Base-by-base conservation (phyloP, 2,888 invertebrate genomes). In the Erannis defoliaria region DNA sequence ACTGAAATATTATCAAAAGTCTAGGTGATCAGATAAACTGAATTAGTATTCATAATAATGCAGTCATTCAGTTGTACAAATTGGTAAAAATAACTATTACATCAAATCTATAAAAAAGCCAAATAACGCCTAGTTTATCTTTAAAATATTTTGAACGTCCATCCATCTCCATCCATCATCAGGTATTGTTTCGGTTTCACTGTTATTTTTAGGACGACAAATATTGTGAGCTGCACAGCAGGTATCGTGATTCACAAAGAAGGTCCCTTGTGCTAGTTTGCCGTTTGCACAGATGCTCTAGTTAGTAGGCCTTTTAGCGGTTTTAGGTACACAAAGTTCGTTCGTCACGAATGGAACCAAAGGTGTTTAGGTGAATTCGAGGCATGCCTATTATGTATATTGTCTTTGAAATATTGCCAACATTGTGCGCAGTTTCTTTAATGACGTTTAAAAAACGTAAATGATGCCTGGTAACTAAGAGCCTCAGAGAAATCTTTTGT, bases 111-210 rank as follows among this genome's bases (percentile, higher is more conserved):
- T 9, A 0, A 14, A 26, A 43, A 43, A 12, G 3, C 10, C 16
- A 4, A 45, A 48, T 19, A 12, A 12, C 3, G 4, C 6, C 18
- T 3, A n/a, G 18, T 23, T 40, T 18, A 5, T n/a, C 16, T 46
- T 49, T 6, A 45, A 59, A 46, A 53, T 54, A 53, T 54, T 55
- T 48, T 46, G 19, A 43, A 48, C 43, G 12, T 26, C 53, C 53
- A 49, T 56, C 18, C 21, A 31, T 62, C 56, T 62, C 43, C 62
- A 62, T 62, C 62, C 51, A 57, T 62, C 62, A 62, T 29, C 53
- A 14, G 18, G 29, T 55, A 49, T 50, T 53, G 38, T 55, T 51
- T 42, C 53, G 16, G 38, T 55, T 51, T 42, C 53, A 23, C 23
- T 14, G 21, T 26, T 62, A 48, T 56, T 56, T 53, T 23, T 38